Evolutionary conservation across 2,113 vertebrate genomes (phyloP), one percentile per base, ranked within the genome.

Genomic region (Cynoglossus semilaevis): DNA sequence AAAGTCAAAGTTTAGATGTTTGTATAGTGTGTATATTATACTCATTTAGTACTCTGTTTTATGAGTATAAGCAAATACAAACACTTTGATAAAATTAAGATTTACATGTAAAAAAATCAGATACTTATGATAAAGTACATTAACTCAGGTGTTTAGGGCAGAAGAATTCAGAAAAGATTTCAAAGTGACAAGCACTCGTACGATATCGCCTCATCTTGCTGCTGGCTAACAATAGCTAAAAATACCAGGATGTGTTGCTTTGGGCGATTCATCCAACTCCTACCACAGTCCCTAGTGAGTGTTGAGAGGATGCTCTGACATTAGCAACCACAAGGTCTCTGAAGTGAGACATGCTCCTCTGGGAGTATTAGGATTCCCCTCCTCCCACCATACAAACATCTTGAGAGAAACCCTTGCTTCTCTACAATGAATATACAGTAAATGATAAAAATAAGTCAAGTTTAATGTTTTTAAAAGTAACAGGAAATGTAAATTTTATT

Each of bases 161-260:
- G 12, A 41, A 54, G 57, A 56, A 10, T 29, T 64, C 34, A 54
- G 68, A 55, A 36, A 48, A 60, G 47, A 76, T 54, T 46, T 18
- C 22, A 29, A 63, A 79, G 74, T 78, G 74, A 84, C 58, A 51
- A 58, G 56, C 14, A 22, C 53, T 67, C 48, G 65, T 48, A 58
- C 76, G 76, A 82, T 74, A 72, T 52, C 46, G 61, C 64, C 52
- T 75, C 79, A 73, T 79, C 62, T 73, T 64, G 61, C 76, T 14
- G 29, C 52, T 40, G 72, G 77, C 64, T 49, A 72, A 57, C 46
- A 44, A 50, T 35, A 17, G 49, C 80, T 85, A 83, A 83, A 85
- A 87, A 85, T 83, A 81, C 61, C 52, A 63, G 22, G 45, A 42
- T 11, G 49, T 48, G 54, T 55, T 15, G 59, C 77, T 75, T 58